Percentiles rank a stretch among this genome's conserved stretches.
phyloP scores from a whole-genome alignment of 2,797 vertebrate species.

The Enteromius anoplus region DNA sequence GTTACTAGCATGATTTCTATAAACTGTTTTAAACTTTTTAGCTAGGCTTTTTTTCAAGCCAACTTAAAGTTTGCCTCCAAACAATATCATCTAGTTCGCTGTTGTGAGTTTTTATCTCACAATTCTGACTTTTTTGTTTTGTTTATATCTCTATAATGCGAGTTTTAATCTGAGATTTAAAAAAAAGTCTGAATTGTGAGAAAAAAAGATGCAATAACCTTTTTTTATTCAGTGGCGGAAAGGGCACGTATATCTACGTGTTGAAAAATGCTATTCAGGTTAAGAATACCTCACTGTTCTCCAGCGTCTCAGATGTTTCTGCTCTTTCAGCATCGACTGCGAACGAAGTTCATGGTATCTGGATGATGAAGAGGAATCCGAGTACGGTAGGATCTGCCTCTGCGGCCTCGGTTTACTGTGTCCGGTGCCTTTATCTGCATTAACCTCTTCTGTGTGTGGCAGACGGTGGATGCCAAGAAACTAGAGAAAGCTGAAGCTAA shows the following conservation, averaged over 20 bases:
- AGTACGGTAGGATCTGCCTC: constrained; percentile 79
- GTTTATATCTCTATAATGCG: no score
- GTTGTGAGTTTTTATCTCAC: no score
- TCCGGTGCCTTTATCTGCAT: background rate
- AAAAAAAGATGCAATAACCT: background rate
- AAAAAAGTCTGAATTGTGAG: no score
- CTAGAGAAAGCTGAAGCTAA: constrained; percentile 95
- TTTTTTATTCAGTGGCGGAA: background rate
- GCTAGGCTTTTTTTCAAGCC: no score
- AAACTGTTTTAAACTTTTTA: no score
- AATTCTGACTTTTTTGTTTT: no score
- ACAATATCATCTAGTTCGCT: no score
- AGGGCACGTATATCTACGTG: no score
- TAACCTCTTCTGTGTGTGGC: background rate
- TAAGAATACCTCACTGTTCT: background rate
- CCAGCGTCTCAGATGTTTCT: constrained; percentile 34
- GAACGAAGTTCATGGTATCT: constrained; percentile 77
- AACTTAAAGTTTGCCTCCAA: no score
- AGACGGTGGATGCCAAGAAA: constrained; percentile 93
- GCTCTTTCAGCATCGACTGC: constrained; percentile 61
- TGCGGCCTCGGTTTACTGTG: background rate
- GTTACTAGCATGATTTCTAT: no score
- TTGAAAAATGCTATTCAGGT: background rate
- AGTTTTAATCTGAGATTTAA: no score
- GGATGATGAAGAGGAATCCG: constrained; percentile 88